phyloP scores from a whole-genome alignment of 64 coral and sea anemone species.

The Montipora cactus region DNA sequence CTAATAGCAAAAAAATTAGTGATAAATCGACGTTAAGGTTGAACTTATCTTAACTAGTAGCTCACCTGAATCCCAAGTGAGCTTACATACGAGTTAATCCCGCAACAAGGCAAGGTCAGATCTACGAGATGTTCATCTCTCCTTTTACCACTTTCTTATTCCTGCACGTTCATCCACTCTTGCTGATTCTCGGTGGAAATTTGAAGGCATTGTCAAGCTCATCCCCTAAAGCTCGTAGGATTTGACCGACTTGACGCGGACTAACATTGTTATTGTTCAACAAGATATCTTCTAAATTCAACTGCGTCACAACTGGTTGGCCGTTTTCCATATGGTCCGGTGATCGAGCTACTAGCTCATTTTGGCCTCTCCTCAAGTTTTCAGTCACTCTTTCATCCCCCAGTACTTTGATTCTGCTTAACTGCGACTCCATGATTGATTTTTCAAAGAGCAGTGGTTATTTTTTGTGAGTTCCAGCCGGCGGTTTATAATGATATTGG shows the following conservation, averaged over 20 bases:
- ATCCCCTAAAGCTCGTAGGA: slow-evolving; percentile 75
- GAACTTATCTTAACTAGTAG: background rate
- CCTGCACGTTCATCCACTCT: background rate
- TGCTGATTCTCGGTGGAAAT: slow-evolving; percentile 11
- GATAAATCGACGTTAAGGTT: slow-evolving; percentile 18
- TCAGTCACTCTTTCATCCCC: background rate
- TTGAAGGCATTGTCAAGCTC: slow-evolving; percentile 58
- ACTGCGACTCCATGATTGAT: slow-evolving; percentile 7
- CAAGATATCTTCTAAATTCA: slow-evolving; percentile 53
- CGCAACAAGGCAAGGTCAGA: background rate
- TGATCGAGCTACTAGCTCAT: slow-evolving; percentile 43
- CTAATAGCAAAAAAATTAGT: background rate
- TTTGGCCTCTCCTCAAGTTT: slow-evolving; percentile 60
- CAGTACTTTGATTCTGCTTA: slow-evolving; percentile 25
- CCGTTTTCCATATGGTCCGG: slow-evolving; percentile 65
- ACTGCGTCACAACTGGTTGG: slow-evolving; percentile 53
- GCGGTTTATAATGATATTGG: background rate
- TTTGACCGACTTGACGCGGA: slow-evolving; percentile 79
- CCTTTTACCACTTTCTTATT: background rate
- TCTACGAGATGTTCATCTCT: background rate
- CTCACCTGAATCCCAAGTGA: slow-evolving; percentile 3
- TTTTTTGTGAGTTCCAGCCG: background rate
- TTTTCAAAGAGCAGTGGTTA: background rate
- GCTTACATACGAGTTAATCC: background rate
- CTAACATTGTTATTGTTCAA: slow-evolving; percentile 85